Evolutionary conservation across 2,888 invertebrate genomes (phyloP).

Genomic region (Conistra vaccinii): DNA sequence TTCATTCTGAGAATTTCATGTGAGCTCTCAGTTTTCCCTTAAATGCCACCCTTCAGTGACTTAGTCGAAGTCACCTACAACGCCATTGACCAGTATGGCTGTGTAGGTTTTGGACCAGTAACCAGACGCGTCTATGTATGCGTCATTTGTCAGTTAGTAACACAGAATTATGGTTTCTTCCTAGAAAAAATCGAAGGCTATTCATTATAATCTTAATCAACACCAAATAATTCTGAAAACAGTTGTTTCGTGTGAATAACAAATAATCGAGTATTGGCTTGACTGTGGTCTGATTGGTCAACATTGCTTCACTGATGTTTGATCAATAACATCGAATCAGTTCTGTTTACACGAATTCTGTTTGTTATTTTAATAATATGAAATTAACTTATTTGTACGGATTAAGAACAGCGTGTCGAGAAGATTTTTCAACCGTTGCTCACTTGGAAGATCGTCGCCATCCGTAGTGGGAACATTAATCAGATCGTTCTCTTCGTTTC

Average conservation of each 20-base stretch:
- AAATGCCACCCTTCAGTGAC: no score
- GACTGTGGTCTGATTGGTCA: conserved; percentile 28
- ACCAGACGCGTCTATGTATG: background rate
- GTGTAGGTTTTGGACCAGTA: background rate
- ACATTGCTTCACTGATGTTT: conserved; percentile 22
- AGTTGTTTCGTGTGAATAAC: background rate
- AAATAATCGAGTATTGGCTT: conserved; percentile 7
- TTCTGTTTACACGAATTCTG: conserved; percentile 1
- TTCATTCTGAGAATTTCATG: background rate
- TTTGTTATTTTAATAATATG: conserved; percentile 16
- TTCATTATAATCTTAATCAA: background rate
- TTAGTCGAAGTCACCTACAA: background rate
- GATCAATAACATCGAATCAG: conserved; percentile 31
- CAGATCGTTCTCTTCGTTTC: background rate
- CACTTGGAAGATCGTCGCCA: background rate
- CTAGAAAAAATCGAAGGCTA: background rate
- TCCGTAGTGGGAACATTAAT: background rate
- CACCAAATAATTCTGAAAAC: background rate
- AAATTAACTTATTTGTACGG: background rate
- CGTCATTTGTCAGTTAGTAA: background rate
- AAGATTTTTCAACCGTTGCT: background rate
- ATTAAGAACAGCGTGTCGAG: background rate
- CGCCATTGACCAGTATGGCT: no score
- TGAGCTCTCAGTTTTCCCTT: background rate
- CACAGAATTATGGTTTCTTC: background rate